phyloP scores from a whole-genome alignment of 2,113 vertebrate species.

The Ctenodactylus gundi region DNA sequence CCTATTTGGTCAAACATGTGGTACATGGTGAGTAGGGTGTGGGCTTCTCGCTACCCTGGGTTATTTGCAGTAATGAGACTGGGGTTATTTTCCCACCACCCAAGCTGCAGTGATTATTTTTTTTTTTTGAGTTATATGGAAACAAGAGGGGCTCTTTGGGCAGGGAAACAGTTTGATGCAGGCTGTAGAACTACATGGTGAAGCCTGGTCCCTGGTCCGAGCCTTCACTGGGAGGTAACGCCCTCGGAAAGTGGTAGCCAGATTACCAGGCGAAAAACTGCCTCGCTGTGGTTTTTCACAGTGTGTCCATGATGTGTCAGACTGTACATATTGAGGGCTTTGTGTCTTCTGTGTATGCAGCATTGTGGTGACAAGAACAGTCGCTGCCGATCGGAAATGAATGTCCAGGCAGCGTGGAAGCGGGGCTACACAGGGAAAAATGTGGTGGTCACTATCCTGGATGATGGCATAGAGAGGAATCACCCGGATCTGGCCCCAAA shows the following conservation, averaged over 20 bases:
- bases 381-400: slow-evolving; percentile 87
- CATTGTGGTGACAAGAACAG: slow-evolving; percentile 85
- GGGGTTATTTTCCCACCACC: background rate
- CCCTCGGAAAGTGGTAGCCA: background rate
- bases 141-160: rapidly evolving
- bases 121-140: no score
- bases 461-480: slow-evolving; percentile 89
- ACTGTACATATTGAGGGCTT: background rate
- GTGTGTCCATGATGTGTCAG: rapidly evolving
- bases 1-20: slow-evolving; percentile 97
- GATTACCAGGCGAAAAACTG: rapidly evolving
- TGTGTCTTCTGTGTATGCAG: slow-evolving; percentile 55
- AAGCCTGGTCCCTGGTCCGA: background rate
- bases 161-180: background rate
- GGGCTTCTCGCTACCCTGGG: rapidly evolving
- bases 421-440: slow-evolving; percentile 88
- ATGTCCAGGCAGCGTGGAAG: slow-evolving; percentile 88
- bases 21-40: slow-evolving; percentile 92
- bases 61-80: rapidly evolving
- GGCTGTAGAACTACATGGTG: background rate
- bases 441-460: slow-evolving; percentile 88
- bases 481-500: slow-evolving; percentile 89
- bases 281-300: background rate
- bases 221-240: rapidly evolving
- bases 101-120: no score